Evolutionary conservation across 2,797 vertebrate species (phyloP), one percentile per base, ranked within the genome.

Genomic region (Thunnus albacares): DNA sequence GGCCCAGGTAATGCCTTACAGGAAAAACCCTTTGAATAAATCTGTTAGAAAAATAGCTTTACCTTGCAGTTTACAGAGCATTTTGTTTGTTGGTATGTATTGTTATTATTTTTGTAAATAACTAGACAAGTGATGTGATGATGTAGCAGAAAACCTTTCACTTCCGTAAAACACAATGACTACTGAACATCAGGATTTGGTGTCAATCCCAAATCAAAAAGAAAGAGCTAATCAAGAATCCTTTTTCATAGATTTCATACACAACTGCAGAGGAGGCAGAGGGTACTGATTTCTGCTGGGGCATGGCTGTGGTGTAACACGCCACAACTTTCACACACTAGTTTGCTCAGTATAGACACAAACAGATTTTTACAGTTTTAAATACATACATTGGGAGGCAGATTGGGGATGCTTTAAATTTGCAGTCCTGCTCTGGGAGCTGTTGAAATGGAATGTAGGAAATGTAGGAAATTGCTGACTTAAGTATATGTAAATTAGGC

Each of bases 1-100:
- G 95, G 95, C 24, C 96, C 97, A 95, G 96, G 96, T 97, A 83
- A 93, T 15, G 12, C 2, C 10, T 15, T 51, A 5, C 22, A 6
- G 17, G 1, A 26, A 6, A 26, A 66, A 60, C 26, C 20, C 3
- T 24, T 20, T 6, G 7, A 56, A 18, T 4, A 24, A 60, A 59
- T 20, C 7, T 38, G 18, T 18, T 30, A 30, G 12, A 15, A 33
- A 30, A 58, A 58, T 30, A 30, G 6, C 2, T 30, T 28, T 24
- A 13, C 2, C 14, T 57, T 57, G 30, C 0, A 51, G 41, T 68
- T 33, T 14, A 35, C 43, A 51, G 6, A 45, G 56, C 20, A 57
- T 57, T 51, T 61, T 49, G 13, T 15, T n/a, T 67, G 17, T 53
- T 66, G 12, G 10, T 47, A 8, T 8, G 18, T 20, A 9, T 20